Evolutionary conservation across 2,797 vertebrate genomes (phyloP), one percentile per base, ranked within the genome.

Genomic region (Tympanoctomys barrerae): DNA sequence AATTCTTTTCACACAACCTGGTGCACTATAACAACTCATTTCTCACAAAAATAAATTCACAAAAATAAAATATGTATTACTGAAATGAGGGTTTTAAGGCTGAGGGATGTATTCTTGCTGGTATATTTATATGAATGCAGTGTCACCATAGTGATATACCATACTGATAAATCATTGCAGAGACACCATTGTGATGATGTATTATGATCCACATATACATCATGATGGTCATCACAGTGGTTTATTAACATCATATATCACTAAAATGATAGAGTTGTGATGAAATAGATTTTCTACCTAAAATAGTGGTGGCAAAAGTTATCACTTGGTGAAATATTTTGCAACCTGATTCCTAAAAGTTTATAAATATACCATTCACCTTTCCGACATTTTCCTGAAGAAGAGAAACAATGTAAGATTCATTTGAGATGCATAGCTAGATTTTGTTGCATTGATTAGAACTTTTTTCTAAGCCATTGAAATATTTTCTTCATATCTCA

Each of bases 211-310:
- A 85, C 94, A 97, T 93, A 97, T 96, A 97, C 68, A 96, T 97
- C 96, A 95, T 87, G 54, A 57, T 59, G 90, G 93, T 95, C 96
- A 96, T 90, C 81, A 87, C 36, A 64, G 90, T 98, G 78, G 28
- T 98, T 98, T 98, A 98, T 98, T 98, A 97, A 91, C 78, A 52
- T 61, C n/a, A 87, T 97, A 92, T 54, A 94, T 97, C 96, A 97
- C 61, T 39, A 57, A 93, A 97, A 91, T 95, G 90, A 82, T 95
- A 71, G 31, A 57, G 11, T 39, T 96, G 84, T 96, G 71, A 90
- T 93, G 95, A 97, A 89, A 71, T 87, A 92, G 92, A 94, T 93
- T 68, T 97, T 94, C 86, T 90, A 36, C 2, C 88, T 94, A 92
- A 97, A 95, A 94, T 70, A 97, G 73, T 75, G 61, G 79, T 93